These are phyloP conservation scores for Muscicapa comitata DNA, from an alignment of 2,797 vertebrate genomes.

Conservation along the genomic window DNA sequence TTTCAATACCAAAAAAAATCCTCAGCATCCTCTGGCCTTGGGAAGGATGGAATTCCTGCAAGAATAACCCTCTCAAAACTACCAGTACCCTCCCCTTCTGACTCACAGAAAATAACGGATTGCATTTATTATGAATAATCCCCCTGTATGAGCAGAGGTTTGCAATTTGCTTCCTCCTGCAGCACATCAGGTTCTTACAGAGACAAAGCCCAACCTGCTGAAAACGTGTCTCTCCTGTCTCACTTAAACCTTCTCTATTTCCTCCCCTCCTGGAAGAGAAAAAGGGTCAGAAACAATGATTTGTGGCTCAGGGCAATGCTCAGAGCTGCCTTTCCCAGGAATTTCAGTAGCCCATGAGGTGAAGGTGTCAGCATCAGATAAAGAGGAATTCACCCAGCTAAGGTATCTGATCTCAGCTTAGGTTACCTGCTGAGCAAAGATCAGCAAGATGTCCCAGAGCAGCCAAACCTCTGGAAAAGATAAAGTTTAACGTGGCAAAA, in stretches of 20 bases:
- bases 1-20: background rate
- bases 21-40: background rate
- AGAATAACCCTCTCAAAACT: background rate
- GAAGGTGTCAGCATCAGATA: constrained; percentile 66
- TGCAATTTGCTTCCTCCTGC: background rate
- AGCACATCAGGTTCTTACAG: background rate
- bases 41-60: background rate
- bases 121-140: background rate
- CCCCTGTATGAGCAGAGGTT: background rate
- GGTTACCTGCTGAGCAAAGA: constrained; percentile 2
- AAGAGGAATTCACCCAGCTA: constrained; percentile 33
- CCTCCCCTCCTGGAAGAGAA: background rate
- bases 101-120: background rate
- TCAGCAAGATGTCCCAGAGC: background rate
- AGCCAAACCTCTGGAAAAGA: background rate
- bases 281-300: background rate
- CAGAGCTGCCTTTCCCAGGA: constrained; percentile 4
- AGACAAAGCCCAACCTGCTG: background rate
- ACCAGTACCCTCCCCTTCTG: background rate
- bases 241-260: background rate
- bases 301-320: constrained; percentile 3
- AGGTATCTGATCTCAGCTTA: constrained; percentile 41
- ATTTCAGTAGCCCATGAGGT: constrained; percentile 4
- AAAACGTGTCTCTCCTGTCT: background rate
- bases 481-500: background rate